A percentile compares a stretch with the other conserved stretches of the same genome.
Evolutionary conservation across 2,888 invertebrate genomes (phyloP).

Genomic region (Blomia tropicalis): DNA sequence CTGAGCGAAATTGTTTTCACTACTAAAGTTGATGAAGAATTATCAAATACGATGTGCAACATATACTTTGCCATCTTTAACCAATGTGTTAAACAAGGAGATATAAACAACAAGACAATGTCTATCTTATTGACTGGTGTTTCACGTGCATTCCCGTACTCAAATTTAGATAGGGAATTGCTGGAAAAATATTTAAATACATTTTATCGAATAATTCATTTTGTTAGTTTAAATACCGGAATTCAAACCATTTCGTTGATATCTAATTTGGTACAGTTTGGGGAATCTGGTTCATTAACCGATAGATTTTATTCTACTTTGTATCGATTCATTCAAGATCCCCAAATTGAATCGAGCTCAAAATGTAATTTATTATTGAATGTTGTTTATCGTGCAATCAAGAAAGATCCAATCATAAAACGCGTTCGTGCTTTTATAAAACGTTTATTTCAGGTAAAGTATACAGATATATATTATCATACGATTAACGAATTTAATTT

Average conservation of each 20-base stretch:
- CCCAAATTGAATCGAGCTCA: constrained; percentile 50
- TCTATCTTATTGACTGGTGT: constrained; percentile 63
- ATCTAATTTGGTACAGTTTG: constrained; percentile 33
- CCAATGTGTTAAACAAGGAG: constrained; percentile 65
- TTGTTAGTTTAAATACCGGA: constrained; percentile 54
- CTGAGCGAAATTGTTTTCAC: constrained; percentile 63
- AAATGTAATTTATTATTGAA: constrained; percentile 58
- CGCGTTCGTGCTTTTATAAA: constrained; percentile 71
- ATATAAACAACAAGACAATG: constrained; percentile 67
- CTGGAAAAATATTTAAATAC: constrained; percentile 52
- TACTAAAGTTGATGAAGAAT: constrained; percentile 46
- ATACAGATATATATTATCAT: neutral
- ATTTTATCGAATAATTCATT: constrained; percentile 61
- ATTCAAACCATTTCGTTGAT: constrained; percentile 47
- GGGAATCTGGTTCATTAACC: constrained; percentile 29
- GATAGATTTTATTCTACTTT: constrained; percentile 58
- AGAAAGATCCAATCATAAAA: constrained; percentile 53
- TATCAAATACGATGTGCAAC: constrained; percentile 66
- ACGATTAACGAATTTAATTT: constrained; percentile 32
- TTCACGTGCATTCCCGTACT: constrained; percentile 66
- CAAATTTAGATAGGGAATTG: constrained; percentile 44
- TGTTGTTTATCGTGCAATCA: constrained; percentile 66
- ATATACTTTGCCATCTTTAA: constrained; percentile 94
- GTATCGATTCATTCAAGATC: constrained; percentile 66
- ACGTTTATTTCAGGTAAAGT: constrained; percentile 51